Conservation (phyloP, 2,888 invertebrate species). For the Ecliptopera silaceata region DNA sequence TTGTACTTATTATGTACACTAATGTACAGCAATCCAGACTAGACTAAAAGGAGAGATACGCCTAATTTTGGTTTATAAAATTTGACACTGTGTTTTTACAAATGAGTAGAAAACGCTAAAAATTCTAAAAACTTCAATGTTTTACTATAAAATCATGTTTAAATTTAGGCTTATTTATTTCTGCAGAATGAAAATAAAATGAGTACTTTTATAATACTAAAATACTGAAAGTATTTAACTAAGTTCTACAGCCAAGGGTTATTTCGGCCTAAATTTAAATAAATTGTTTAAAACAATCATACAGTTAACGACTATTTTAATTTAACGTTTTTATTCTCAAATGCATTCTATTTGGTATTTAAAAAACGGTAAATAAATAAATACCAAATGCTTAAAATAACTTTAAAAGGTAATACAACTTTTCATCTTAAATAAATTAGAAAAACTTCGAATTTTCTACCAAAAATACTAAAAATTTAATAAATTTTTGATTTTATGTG, state of each 20-base stretch:
- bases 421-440: not conserved
- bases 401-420: too few species aligned
- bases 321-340: not conserved
- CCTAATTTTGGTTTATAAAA: constrained; percentile 13
- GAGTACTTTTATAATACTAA: constrained; percentile 19
- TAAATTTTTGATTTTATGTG: not conserved
- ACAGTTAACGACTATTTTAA: not conserved
- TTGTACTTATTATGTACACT: constrained; percentile 6
- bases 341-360: too few species aligned
- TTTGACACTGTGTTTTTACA: constrained; percentile 25
- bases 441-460: constrained; percentile 8
- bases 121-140: constrained; percentile 9
- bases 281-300: constrained; percentile 13
- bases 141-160: too few species aligned
- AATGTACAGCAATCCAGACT: constrained; percentile 31
- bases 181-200: not conserved
- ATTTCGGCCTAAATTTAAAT: constrained; percentile 58
- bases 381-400: not conserved
- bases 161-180: not conserved
- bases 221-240: constrained; percentile 41
- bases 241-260: constrained; percentile 61
- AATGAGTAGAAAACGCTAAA: constrained; percentile 11
- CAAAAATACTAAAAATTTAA: constrained; percentile 24
- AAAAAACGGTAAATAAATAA: not conserved
- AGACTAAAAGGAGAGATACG: constrained; percentile 1